A percentile compares a stretch with the other conserved stretches of the same genome.
Evolutionary conservation across 2,888 invertebrate genomes (phyloP).

Genomic region (Aplocera efformata): DNA sequence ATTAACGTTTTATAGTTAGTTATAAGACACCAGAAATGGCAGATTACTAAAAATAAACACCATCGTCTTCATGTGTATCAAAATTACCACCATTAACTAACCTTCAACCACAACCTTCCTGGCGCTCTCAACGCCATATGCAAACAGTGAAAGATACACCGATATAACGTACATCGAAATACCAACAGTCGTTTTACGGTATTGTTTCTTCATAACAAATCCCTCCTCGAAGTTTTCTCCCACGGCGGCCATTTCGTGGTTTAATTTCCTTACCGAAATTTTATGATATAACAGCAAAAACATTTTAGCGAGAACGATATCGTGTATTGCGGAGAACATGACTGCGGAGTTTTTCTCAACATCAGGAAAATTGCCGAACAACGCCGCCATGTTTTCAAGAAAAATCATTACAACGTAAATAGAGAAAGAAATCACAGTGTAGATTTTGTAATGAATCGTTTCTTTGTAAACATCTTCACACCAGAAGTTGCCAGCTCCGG

Average conservation of each 20-base stretch:
- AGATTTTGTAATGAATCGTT: constrained; percentile 46
- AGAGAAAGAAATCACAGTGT: constrained; percentile 49
- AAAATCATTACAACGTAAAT: constrained; percentile 62
- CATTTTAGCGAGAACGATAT: constrained; percentile 65
- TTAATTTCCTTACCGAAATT: constrained; percentile 58
- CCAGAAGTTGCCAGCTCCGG: constrained; percentile 64
- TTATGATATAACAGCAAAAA: constrained; percentile 59
- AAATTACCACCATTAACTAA: constrained; percentile 29
- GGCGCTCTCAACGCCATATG: constrained; percentile 62
- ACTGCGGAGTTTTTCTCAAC: constrained; percentile 67
- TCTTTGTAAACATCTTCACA: constrained; percentile 51
- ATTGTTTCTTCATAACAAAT: constrained; percentile 53
- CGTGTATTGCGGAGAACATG: constrained; percentile 67
- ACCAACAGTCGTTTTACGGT: constrained; percentile 55
- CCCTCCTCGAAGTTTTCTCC: constrained; percentile 55
- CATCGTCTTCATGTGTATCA: constrained; percentile 11
- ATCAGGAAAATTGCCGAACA: constrained; percentile 58
- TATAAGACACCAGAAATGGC: constrained; percentile 8
- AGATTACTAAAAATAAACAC: constrained; percentile 18
- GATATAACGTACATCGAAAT: constrained; percentile 53
- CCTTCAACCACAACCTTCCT: constrained; percentile 55
- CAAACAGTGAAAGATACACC: constrained; percentile 57
- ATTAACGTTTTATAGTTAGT: no score
- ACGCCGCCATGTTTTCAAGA: constrained; percentile 63
- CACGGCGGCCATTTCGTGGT: constrained; percentile 57